These are phyloP conservation scores for Hyperoplus immaculatus DNA, from an alignment of 2,797 vertebrate species.

Conservation along the genomic window DNA sequence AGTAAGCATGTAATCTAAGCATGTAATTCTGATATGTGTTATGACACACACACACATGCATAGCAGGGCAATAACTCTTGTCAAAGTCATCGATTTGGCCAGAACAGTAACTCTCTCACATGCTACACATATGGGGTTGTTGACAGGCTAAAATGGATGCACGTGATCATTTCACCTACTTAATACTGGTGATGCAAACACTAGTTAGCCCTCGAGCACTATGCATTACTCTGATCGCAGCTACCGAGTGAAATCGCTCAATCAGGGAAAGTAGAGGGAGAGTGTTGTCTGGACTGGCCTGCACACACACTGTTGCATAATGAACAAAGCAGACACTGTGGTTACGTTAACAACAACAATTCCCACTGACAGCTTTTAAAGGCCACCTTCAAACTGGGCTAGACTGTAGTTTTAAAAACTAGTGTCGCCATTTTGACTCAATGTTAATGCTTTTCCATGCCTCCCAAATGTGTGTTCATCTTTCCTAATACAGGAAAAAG, in stretches of 20 bases:
- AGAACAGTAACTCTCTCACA: neutral
- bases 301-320: constrained; percentile 49
- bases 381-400: neutral
- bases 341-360: constrained; percentile 18
- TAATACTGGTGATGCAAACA: constrained; percentile 1
- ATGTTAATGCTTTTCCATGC: neutral
- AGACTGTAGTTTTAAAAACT: neutral
- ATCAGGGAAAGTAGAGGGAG: constrained; percentile 29
- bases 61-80: constrained; percentile 22
- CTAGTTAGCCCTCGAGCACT: constrained; percentile 7
- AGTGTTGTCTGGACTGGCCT: constrained; percentile 56
- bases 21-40: constrained; percentile 18
- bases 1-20: constrained; percentile 36
- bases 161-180: constrained; percentile 1
- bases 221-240: constrained; percentile 11
- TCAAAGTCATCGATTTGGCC: constrained; percentile 37
- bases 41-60: constrained; percentile 14
- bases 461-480: neutral
- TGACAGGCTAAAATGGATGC: neutral
- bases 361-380: constrained; percentile 17
- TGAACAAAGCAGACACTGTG: constrained; percentile 53
- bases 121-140: neutral
- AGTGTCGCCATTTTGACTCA: neutral
- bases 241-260: constrained; percentile 24
- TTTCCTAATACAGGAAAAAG: neutral